Percentiles rank a stretch among this genome's conserved stretches.
phyloP scores from a whole-genome alignment of 30 jellyfish, hydroid and myxozoan species.

The Rhopilema esculentum region DNA sequence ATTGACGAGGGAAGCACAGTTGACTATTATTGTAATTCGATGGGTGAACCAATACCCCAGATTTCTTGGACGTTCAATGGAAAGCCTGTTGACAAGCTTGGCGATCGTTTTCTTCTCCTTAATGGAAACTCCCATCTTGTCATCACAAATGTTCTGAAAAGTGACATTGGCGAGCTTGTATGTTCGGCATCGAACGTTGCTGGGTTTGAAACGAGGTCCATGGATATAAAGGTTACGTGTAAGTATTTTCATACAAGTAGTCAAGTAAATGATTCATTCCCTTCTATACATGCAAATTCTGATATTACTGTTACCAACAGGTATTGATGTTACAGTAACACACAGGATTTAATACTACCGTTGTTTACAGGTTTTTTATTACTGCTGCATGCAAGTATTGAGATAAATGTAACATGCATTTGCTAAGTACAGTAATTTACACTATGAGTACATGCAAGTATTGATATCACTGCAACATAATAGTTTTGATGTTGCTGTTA shows the following conservation, averaged over 20 bases:
- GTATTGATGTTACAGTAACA: too few relatives aligned
- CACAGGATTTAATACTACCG: too few relatives aligned
- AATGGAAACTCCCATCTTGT: conserved; percentile 59
- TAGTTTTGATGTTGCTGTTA: too few relatives aligned
- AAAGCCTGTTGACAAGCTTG: conserved; percentile 1
- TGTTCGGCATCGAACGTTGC: conserved; percentile 56
- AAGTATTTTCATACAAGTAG: conserved; percentile 11
- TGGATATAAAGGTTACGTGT: conserved; percentile 44
- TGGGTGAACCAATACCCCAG: conserved; percentile 71
- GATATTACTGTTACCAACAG: too few relatives aligned
- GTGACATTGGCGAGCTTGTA: conserved; percentile 48
- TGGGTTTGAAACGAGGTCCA: conserved; percentile 48
- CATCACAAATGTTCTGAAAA: conserved; percentile 25
- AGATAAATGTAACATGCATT: too few relatives aligned
- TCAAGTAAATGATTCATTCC: too few relatives aligned
- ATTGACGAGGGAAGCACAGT: conserved; percentile 69
- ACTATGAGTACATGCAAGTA: too few relatives aligned
- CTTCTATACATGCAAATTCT: too few relatives aligned
- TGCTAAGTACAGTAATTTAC: too few relatives aligned
- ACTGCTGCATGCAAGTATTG: too few relatives aligned
- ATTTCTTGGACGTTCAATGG: conserved; percentile 72
- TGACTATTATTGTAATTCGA: conserved; percentile 63
- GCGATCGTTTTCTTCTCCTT: conserved; percentile 42
- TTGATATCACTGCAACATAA: too few relatives aligned
- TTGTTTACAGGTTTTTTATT: too few relatives aligned